phyloP scores from a whole-genome alignment of 2,888 invertebrate genomes.

The Trisateles emortualis region DNA sequence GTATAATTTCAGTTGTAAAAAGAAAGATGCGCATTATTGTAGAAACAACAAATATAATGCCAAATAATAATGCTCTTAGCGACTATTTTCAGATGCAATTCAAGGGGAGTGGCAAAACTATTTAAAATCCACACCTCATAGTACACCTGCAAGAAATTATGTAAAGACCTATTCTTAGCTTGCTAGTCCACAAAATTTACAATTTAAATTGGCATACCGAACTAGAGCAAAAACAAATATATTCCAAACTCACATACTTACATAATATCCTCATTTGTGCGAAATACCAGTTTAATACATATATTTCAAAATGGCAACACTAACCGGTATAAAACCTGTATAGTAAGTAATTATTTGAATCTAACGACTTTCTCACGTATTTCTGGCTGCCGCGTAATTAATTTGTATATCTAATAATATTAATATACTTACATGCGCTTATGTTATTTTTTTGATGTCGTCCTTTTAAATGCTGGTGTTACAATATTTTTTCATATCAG shows the following conservation, averaged over 20 bases:
- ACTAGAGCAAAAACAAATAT: constrained; percentile 2
- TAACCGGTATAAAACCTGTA: constrained; percentile 25
- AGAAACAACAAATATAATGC: no score
- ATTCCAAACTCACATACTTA: constrained; percentile 5
- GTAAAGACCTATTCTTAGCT: not conserved
- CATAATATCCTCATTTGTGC: constrained; percentile 12
- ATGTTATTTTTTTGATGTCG: no score
- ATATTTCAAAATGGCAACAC: constrained; percentile 22
- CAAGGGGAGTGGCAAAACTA: no score
- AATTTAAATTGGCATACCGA: not conserved
- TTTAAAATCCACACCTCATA: no score
- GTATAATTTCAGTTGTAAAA: no score
- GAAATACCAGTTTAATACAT: constrained; percentile 29
- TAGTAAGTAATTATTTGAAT: constrained; percentile 22
- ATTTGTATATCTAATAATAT: not conserved
- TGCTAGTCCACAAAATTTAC: not conserved
- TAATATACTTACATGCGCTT: no score
- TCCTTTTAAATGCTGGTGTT: no score
- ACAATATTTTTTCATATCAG: no score
- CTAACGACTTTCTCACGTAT: constrained; percentile 33
- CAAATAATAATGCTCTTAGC: no score
- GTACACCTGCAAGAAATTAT: not conserved
- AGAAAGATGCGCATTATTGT: no score
- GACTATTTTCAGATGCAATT: no score
- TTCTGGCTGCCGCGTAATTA: not conserved